Percentiles rank a stretch among this genome's conserved stretches.
phyloP scores from a whole-genome alignment of 92 coral and sea anemone species.

The Chrysogorgia sp. region DNA sequence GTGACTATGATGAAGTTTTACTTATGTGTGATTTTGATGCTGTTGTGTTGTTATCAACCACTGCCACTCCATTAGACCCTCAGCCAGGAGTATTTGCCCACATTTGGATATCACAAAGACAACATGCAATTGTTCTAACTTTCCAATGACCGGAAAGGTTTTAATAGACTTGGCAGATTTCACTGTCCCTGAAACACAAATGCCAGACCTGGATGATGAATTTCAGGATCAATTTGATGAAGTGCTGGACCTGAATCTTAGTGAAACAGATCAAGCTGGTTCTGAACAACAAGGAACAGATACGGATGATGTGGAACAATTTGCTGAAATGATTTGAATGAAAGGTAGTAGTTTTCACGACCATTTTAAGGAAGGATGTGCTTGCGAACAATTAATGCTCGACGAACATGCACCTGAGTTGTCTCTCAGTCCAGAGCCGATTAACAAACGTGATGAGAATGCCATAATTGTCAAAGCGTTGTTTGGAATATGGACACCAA shows the following conservation, averaged over 20 bases:
- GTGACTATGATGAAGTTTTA: no score
- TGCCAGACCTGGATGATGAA: neutral
- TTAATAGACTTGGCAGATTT: neutral
- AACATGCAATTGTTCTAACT: neutral
- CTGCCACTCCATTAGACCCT: neutral
- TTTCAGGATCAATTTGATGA: no score
- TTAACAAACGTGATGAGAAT: slow-evolving; percentile 31
- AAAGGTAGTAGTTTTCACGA: slow-evolving; percentile 36
- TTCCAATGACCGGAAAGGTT: neutral
- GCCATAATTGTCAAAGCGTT: slow-evolving; percentile 49
- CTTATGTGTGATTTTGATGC: neutral
- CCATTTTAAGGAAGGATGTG: slow-evolving; percentile 35
- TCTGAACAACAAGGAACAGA: neutral
- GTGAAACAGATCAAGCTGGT: neutral
- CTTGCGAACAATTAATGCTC: slow-evolving; percentile 25
- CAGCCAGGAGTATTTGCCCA: neutral
- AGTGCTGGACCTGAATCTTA: neutral
- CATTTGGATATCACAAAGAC: neutral
- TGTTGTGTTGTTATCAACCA: neutral
- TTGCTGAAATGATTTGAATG: neutral
- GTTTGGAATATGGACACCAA: slow-evolving; percentile 32
- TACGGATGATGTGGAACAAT: neutral
- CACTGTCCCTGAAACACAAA: neutral
- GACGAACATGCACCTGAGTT: slow-evolving; percentile 15
- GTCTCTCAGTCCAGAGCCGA: slow-evolving; percentile 22